phyloP scores from a whole-genome alignment of 2,888 invertebrate genomes.

The Rosalia funebris region DNA sequence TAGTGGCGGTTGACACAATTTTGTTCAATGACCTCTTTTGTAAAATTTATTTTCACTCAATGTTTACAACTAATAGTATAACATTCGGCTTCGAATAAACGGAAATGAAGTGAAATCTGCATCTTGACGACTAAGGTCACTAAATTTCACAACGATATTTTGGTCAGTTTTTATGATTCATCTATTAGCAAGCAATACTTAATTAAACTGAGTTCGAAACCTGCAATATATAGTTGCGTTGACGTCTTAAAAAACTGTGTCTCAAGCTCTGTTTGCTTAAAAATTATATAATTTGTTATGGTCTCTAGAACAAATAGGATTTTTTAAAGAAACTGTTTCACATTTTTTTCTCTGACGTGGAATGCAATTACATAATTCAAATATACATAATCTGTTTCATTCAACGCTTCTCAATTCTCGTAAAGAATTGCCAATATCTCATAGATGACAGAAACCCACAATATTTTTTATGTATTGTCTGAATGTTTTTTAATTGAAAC shows the following conservation, averaged over 20 bases:
- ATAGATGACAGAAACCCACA: too few species aligned
- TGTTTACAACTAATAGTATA: too few species aligned
- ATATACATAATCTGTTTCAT: too few species aligned
- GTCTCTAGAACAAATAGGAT: not conserved
- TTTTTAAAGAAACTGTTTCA: not conserved
- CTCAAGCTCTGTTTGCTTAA: not conserved
- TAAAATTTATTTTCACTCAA: too few species aligned
- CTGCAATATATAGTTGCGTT: not conserved
- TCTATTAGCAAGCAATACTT: not conserved
- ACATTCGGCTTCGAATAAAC: too few species aligned
- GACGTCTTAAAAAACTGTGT: not conserved
- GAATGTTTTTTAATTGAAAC: too few species aligned
- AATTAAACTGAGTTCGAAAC: not conserved
- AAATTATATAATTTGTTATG: not conserved
- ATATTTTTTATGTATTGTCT: too few species aligned
- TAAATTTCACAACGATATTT: not conserved
- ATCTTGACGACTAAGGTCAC: not conserved
- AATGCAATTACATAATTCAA: too few species aligned
- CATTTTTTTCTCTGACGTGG: not conserved
- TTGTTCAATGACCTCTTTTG: too few species aligned
- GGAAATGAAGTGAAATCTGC: not conserved
- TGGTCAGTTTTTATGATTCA: not conserved
- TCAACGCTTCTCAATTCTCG: too few species aligned
- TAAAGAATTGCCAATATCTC: too few species aligned
- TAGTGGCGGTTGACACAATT: too few species aligned